phyloP scores from a whole-genome alignment of 2,888 invertebrate species.

The Dilophus febrilis region DNA sequence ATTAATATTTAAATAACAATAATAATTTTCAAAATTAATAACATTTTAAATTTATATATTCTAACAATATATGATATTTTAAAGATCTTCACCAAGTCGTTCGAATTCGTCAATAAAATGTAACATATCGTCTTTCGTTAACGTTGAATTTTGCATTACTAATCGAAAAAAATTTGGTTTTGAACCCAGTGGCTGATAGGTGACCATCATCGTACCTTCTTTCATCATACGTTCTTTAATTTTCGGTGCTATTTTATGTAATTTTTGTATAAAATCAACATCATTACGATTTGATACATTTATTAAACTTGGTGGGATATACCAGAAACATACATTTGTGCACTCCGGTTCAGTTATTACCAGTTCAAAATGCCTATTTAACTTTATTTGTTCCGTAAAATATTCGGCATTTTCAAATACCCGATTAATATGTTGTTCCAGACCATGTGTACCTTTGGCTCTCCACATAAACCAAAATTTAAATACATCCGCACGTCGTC shows the following conservation, averaged over 20 bases:
- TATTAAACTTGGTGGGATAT: conserved; percentile 56
- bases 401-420: conserved; percentile 58
- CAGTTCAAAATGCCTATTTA: conserved; percentile 53
- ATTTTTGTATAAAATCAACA: conserved; percentile 40
- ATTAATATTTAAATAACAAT: too few species aligned
- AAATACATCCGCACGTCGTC: conserved; percentile 83
- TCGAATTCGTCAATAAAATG: conserved; percentile 81
- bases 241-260: conserved; percentile 74
- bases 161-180: conserved; percentile 90
- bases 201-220: conserved; percentile 88
- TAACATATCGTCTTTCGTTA: conserved; percentile 67
- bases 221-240: conserved; percentile 93
- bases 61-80: conserved; percentile 12
- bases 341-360: conserved; percentile 70
- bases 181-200: conserved; percentile 76
- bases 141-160: conserved; percentile 78
- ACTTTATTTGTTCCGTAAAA: conserved; percentile 47
- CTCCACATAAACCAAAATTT: conserved; percentile 99
- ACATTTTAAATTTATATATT: too few species aligned
- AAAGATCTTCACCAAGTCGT: conserved; percentile 56
- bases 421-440: conserved; percentile 60
- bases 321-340: conserved; percentile 95
- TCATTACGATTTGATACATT: conserved; percentile 30
- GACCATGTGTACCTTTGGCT: conserved; percentile 68
- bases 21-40: too few species aligned